Base-by-base conservation (phyloP, 2,797 vertebrate genomes). In the Chromis chromis region DNA sequence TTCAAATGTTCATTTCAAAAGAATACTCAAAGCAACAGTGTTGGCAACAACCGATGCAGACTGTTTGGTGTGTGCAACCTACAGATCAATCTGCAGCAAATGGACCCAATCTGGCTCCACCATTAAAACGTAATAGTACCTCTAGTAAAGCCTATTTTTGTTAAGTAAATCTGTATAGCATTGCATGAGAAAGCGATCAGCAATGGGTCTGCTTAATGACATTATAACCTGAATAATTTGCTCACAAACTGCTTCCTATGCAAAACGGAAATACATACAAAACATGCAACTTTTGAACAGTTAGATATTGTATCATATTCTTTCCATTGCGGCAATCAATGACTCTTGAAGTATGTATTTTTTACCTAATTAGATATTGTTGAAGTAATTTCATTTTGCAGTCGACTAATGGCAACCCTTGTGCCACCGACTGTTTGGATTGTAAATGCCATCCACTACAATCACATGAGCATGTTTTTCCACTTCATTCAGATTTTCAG, bases 81-180 rank as follows among this genome's bases (percentile, higher is more conserved):
- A 61, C 67, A 67, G 57, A 71, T 62, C 52, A 24, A 73, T 66
- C 39, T 49, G 21, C 48, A 63, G 65, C n/a, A 74, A 74, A 65
- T 64, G 19, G 49, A 31, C 21, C 31, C 53, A 24, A 33, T 69
- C 53, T 66, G 57, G 54, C 4, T 8, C 25, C 19, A 54, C 42
- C 17, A 40, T 39, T 44, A 74, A 74, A 76, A 66, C 67, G 57
- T 57, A 40, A 10, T 17, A n/a, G 3, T 10, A 14, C 7, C 14
- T 46, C 10, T 27, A 22, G 9, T 33, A 21, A 13, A 28, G 56
- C 6, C 21, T 31, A 48, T 70, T 50, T 70, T 56, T 59, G 39
- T 65, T 44, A 46, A 59, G 21, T 61, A n/a, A 49, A 21, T 63
- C 22, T 53, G 21, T 54, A 28, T 28, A 54, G 36, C 44, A 68